Conservation (phyloP, 1,140 invertebrate genomes). For the Tetraneura akinire region DNA sequence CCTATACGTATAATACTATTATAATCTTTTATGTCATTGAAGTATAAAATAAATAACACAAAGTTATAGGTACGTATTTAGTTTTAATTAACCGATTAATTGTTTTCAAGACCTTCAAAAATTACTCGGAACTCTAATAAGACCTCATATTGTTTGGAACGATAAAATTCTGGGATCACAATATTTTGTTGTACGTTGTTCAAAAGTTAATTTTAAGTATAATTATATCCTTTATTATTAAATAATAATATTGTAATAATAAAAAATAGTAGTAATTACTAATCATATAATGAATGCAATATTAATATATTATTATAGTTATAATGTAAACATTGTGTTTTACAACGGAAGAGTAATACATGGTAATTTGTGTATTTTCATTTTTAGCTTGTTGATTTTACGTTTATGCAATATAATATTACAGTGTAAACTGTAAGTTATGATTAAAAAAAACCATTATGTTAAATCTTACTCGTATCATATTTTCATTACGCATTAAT, state of each 20-base stretch:
- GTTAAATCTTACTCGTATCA: neutral
- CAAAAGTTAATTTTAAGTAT: neutral
- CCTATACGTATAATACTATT: no score
- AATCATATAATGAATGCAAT: slow-evolving; percentile 7
- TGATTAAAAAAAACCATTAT: no score
- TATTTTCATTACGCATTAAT: neutral
- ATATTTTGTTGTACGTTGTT: slow-evolving; percentile 6
- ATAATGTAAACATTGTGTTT: slow-evolving; percentile 7
- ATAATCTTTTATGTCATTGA: no score
- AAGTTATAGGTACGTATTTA: no score
- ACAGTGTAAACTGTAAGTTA: no score
- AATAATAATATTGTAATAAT: neutral
- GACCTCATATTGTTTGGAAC: neutral
- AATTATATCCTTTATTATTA: neutral
- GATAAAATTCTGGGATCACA: slow-evolving; percentile 7
- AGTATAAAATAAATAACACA: no score
- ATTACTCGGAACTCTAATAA: neutral
- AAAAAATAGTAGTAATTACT: neutral
- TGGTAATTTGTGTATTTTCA: neutral
- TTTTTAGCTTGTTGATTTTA: neutral
- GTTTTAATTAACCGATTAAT: neutral
- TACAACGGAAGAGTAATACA: neutral
- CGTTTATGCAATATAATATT: no score
- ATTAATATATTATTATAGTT: no score
- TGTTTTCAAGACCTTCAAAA: slow-evolving; percentile 20